Evolutionary conservation across 2,113 vertebrate genomes (phyloP), one percentile per base, ranked within the genome.

Genomic region (Heptranchias perlo): DNA sequence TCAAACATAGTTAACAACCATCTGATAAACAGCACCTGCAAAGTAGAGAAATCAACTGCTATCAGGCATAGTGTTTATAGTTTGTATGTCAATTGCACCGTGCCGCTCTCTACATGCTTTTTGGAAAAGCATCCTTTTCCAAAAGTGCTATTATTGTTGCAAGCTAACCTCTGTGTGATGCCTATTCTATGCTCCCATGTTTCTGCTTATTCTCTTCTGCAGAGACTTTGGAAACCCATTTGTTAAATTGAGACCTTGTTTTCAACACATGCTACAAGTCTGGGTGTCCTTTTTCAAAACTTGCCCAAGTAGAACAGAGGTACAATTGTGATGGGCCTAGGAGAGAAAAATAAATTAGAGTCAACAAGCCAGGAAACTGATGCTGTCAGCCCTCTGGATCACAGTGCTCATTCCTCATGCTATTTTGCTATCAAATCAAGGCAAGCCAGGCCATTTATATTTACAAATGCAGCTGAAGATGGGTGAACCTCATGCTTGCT

Each of bases 1-100:
- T 99, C 99, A 98, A 99, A 99, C 96, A 99, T 39, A 1, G 98
- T 98, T 96, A 99, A 97, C 35, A 99, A 96, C 99, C 99, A 99
- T 96, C 98, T 98, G 95, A 99, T 96, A 97, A 99, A 99, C 96
- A 99, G 97, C 96, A 98, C 39, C 99, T 99, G 96, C 73, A 96
- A 52, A 96, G 49, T 25, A 95, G 65, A 95, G 28, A 67, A 95
- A 69, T 47, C 21, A 95, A 69, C 31, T 95, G 65, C 6, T 10
- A 69, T 93, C 89, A 92, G n/a, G 14, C 13, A 82, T 14, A 11
- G 16, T 39, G 58, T 93, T 92, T 62, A n/a, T n/a, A 62, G 35
- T 39, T 93, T 92, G 31, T 62, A 89, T 89, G 89, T 97, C 97
- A 98, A 98, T 96, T 96, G 97, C 97, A 97, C 97, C 58, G 47